Conservation (phyloP, 2,797 vertebrate genomes). For the Hemitrygon akajei region DNA sequence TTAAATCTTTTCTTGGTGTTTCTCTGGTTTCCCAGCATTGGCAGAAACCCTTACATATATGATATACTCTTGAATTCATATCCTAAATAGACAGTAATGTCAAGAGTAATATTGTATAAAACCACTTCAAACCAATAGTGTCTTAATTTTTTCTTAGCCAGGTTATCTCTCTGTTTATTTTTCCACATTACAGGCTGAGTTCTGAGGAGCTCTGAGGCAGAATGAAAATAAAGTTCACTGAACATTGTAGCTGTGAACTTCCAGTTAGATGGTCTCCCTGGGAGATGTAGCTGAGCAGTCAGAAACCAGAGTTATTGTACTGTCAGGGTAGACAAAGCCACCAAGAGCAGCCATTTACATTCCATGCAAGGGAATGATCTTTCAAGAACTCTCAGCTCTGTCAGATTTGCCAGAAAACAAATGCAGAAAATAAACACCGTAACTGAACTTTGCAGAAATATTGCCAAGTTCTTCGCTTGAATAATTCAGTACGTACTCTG, state of each 20-base stretch:
- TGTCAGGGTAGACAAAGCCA: neutral
- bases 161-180: neutral
- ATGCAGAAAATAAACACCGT: neutral
- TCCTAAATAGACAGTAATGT: neutral
- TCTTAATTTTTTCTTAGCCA: neutral
- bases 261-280: neutral
- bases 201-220: neutral
- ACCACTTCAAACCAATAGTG: neutral
- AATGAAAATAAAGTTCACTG: neutral
- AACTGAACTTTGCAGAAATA: neutral
- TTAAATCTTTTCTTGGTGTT: no score
- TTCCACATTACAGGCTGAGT: neutral
- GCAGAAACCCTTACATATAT: neutral
- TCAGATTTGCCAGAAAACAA: neutral
- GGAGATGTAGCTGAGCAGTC: neutral
- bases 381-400: neutral
- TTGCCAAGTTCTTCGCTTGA: neutral
- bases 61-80: neutral
- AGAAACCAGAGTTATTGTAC: neutral
- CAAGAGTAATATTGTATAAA: neutral
- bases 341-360: neutral
- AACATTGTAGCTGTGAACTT: neutral
- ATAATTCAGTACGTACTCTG: neutral
- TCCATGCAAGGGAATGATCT: neutral
- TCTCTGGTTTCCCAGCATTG: no score